phyloP scores from a whole-genome alignment of 2,888 invertebrate species.

The Cinara cedri region DNA sequence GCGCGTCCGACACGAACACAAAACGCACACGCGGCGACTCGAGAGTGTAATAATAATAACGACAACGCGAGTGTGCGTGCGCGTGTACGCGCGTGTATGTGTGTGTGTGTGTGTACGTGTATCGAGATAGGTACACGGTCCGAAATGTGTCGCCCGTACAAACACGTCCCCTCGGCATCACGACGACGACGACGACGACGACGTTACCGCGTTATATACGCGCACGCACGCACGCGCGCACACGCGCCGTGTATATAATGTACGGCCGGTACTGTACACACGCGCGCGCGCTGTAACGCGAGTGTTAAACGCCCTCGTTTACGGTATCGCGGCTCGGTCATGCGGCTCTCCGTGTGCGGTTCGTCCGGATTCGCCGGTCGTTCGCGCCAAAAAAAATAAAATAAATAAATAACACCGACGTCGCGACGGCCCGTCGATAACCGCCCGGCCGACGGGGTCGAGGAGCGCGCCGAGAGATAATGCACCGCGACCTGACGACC shows the following conservation, averaged over 20 bases:
- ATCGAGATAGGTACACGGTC: constrained; percentile 30
- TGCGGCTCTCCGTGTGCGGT: constrained; percentile 41
- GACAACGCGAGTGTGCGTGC: too few species aligned
- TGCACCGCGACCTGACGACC: too few species aligned
- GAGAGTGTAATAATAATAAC: too few species aligned
- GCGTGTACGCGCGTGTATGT: too few species aligned
- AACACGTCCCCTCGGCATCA: constrained; percentile 31
- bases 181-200: too few species aligned
- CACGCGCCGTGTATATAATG: not conserved
- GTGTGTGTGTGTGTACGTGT: too few species aligned
- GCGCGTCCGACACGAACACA: not conserved
- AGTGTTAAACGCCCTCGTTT: constrained; percentile 40
- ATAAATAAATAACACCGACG: not conserved
- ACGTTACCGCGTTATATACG: not conserved
- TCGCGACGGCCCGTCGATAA: too few species aligned
- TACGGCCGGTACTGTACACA: not conserved
- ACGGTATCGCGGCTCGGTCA: not conserved
- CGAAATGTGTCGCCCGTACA: constrained; percentile 15
- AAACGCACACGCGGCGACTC: not conserved
- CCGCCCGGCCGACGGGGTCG: not conserved
- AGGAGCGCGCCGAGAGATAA: not conserved
- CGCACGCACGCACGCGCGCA: not conserved
- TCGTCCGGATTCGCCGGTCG: not conserved
- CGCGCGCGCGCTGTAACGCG: constrained; percentile 2
- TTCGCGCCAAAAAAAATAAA: not conserved